Evolutionary conservation across 2,113 vertebrate genomes (phyloP).

Genomic region (Ahaetulla prasina): DNA sequence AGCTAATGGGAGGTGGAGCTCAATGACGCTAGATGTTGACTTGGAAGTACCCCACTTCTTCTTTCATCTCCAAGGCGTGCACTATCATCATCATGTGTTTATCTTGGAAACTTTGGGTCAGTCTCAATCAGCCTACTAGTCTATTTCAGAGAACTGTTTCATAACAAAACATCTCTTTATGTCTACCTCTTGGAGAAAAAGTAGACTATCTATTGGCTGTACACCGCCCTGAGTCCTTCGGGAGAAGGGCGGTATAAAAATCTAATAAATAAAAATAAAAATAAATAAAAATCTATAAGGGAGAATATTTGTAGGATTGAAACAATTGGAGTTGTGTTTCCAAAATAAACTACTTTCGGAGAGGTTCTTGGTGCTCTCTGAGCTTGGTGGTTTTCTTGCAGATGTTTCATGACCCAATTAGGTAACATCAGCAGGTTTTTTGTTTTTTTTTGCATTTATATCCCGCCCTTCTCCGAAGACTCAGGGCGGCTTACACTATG

Average conservation of each 20-base stretch:
- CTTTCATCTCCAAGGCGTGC: neutral
- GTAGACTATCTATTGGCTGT: too few relatives aligned
- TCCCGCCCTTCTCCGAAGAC: too few relatives aligned
- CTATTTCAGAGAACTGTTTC: neutral
- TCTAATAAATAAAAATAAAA: too few relatives aligned
- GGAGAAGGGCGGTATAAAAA: too few relatives aligned
- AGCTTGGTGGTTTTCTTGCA: neutral
- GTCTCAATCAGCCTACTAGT: neutral
- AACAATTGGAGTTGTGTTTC: neutral
- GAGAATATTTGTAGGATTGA: neutral
- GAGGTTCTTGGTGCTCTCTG: neutral
- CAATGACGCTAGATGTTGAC: neutral
- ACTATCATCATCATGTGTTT: neutral
- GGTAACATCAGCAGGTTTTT: too few relatives aligned
- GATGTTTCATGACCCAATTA: neutral
- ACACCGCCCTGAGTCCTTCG: too few relatives aligned
- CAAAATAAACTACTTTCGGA: too few relatives aligned
- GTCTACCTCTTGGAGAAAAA: neutral
- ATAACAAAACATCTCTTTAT: neutral
- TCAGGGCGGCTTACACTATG: too few relatives aligned
- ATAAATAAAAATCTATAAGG: too few relatives aligned
- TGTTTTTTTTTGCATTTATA: too few relatives aligned
- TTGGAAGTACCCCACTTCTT: neutral
- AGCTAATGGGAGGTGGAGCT: neutral
- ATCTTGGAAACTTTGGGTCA: neutral